These are phyloP conservation scores for Hypsibius dujardini DNA, from an alignment of 1,140 invertebrate species.

Conservation along the genomic window DNA sequence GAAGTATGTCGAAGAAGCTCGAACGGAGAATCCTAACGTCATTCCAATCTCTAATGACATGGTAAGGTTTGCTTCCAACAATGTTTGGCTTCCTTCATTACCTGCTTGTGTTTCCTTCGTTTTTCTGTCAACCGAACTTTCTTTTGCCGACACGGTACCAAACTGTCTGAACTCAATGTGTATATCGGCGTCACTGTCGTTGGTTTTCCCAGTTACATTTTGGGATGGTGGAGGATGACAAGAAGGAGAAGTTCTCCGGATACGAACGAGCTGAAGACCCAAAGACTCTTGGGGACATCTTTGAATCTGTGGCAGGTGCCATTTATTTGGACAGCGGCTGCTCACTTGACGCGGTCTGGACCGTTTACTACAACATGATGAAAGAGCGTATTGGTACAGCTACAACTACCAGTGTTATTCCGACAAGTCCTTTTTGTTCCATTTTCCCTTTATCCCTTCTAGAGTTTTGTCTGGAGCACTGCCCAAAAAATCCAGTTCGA, in stretches of 20 bases:
- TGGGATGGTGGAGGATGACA: conserved; percentile 55
- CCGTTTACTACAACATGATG: conserved; percentile 49
- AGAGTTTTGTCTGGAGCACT: neutral
- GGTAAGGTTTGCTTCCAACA: neutral
- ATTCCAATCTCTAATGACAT: neutral
- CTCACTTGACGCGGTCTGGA: conserved; percentile 60
- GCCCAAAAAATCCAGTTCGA: conserved; percentile 12
- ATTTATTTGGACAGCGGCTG: conserved; percentile 71
- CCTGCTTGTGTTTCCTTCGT: neutral
- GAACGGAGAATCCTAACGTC: neutral
- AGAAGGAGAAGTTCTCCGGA: conserved; percentile 46
- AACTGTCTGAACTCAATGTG: neutral
- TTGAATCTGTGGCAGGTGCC: conserved; percentile 77
- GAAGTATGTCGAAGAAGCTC: neutral
- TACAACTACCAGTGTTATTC: neutral
- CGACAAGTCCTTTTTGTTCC: too few relatives aligned
- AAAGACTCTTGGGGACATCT: conserved; percentile 80
- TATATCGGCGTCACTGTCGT: neutral
- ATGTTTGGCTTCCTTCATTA: neutral
- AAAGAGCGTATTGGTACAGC: conserved; percentile 34
- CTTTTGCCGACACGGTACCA: too few relatives aligned
- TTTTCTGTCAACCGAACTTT: too few relatives aligned
- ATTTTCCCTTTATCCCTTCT: neutral
- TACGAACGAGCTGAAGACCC: conserved; percentile 59
- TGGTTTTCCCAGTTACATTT: conserved; percentile 33